These are phyloP conservation scores for Vimba vimba DNA, from an alignment of 2,113 vertebrate species.

Conservation along the genomic window DNA sequence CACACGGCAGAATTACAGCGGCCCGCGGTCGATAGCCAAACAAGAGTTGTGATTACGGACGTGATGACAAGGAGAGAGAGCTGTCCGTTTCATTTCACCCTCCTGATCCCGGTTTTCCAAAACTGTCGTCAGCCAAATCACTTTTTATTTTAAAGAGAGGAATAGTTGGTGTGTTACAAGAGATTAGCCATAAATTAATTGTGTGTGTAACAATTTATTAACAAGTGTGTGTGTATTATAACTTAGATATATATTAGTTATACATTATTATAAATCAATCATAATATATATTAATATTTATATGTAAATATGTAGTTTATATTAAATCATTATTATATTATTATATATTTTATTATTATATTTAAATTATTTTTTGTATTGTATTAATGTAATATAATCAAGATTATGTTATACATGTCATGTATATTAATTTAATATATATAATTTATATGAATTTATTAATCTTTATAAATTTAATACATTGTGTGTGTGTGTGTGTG, in stretches of 20 bases:
- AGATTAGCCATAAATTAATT: background rate
- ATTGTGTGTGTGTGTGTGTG: no score
- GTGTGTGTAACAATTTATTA: background rate
- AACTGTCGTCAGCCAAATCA: background rate
- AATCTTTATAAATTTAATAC: no score
- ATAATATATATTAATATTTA: background rate
- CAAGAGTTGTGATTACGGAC: slow-evolving; percentile 72
- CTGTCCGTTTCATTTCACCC: slow-evolving; percentile 61
- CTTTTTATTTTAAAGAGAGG: background rate
- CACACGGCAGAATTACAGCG: slow-evolving; percentile 37
- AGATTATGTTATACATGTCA: no score
- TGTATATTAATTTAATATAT: no score
- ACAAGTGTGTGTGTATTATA: no score
- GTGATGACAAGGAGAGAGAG: slow-evolving; percentile 62
- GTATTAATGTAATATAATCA: no score
- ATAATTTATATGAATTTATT: no score
- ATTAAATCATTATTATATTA: background rate
- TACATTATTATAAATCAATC: no score
- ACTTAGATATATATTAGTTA: no score
- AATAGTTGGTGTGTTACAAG: background rate
- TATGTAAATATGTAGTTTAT: background rate
- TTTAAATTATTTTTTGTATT: background rate
- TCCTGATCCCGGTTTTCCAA: slow-evolving; percentile 15
- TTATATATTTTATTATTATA: background rate
- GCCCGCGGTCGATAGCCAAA: slow-evolving; percentile 68